Base-by-base conservation (phyloP, 2,888 invertebrate species). In the Watsonalla binaria region DNA sequence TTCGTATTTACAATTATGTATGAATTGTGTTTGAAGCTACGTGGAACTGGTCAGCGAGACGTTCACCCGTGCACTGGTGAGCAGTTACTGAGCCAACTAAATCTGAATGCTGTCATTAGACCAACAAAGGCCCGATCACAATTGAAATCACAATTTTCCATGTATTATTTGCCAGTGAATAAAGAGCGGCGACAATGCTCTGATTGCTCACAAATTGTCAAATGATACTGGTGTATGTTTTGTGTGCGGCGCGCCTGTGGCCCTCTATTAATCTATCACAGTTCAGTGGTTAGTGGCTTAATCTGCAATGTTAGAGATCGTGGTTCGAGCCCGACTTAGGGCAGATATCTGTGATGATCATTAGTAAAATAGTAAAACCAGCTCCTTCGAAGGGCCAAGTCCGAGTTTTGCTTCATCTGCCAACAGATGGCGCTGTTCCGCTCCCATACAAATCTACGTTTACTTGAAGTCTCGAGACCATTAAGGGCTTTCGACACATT, bases 201-300 rank as follows among this genome's bases (percentile, higher is more conserved):
- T 87, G 90, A 90, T 90, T 90, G 90, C 90, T 90, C 88, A 79
- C 90, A 87, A 90, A 90, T 90, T 90, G 90, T 90, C 89, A 84
- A 86, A 90, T 90, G 90, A 90, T 89, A 89, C 89, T 84, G 76
- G 74, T 77, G 80, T 85, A 82, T 86, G 88, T 86, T 88, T 87
- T 87, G 86, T 87, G 69, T 74, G 77, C 66, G 86, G 79, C 84
- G 86, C 86, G 84, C 86, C 90, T 74, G 81, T 72, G 56, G 59
- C 51, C 64, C 55, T 79, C 84, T 85, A 86, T 86, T 86, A 86
- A 87, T 82, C 76, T 70, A 59, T 60, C 68, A 61, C 60, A 54
- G 50, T 53, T 63, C 65, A 68, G 5, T 42, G 51, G 11, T 8
- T 55, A 58, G 55, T 56, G 49, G 50, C 56, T 53, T 39, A 53